phyloP scores from a whole-genome alignment of 2,113 vertebrate species.

The Morone chrysops region DNA sequence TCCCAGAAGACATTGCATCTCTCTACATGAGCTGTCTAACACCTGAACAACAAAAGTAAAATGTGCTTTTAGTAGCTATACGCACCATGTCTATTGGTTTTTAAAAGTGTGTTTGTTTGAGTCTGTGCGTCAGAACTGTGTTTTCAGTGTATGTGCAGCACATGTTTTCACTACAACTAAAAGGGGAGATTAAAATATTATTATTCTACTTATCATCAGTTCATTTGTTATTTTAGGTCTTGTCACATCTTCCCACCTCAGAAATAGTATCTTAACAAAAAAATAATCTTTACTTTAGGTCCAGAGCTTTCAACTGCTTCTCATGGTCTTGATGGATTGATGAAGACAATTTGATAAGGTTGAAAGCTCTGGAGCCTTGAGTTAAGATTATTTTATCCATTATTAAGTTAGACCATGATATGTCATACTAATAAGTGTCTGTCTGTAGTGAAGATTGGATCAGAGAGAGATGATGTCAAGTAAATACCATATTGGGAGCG shows the following conservation, averaged over 20 bases:
- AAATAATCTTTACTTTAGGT: not conserved
- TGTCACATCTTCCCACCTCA: not conserved
- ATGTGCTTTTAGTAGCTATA: constrained; percentile 23
- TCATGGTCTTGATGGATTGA: not conserved
- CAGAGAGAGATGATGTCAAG: not conserved
- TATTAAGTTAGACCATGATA: too few relatives aligned
- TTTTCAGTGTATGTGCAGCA: not conserved
- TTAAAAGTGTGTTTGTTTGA: constrained; percentile 10
- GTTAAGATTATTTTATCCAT: not conserved
- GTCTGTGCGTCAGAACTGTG: not conserved
- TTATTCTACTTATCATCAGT: not conserved
- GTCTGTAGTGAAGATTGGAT: not conserved
- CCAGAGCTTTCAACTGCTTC: too few relatives aligned
- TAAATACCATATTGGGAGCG: not conserved
- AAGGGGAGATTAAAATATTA: not conserved
- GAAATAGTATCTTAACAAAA: not conserved
- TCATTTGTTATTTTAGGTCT: not conserved
- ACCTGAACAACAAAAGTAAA: constrained; percentile 28
- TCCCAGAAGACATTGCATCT: constrained; percentile 46
- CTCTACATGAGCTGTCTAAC: constrained; percentile 56
- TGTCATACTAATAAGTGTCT: too few relatives aligned
- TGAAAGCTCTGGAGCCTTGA: not conserved
- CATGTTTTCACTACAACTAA: not conserved
- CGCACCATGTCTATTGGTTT: not conserved
- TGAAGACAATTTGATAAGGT: not conserved